Conservation (phyloP, 2,888 invertebrate species). For the Megastigmus dorsalis region DNA sequence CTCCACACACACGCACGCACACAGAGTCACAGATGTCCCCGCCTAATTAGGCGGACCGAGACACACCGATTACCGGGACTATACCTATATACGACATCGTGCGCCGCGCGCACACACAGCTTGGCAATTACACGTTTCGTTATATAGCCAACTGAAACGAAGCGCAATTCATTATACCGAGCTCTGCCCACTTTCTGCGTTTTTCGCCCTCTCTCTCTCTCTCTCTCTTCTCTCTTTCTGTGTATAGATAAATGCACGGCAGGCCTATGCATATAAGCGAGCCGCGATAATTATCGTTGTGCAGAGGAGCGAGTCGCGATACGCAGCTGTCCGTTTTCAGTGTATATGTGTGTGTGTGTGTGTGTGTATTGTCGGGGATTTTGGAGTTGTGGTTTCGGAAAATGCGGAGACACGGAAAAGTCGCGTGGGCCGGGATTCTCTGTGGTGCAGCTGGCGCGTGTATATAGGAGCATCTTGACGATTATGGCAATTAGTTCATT, state of each 20-base stretch:
- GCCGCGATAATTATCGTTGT: constrained; percentile 15
- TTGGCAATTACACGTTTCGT: constrained; percentile 69
- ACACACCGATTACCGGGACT: too few species aligned
- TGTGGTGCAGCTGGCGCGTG: too few species aligned
- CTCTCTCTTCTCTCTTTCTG: too few species aligned
- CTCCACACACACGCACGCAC: background rate
- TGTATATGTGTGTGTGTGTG: too few species aligned
- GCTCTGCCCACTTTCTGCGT: background rate
- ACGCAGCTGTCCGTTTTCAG: constrained; percentile 19
- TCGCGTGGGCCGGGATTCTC: background rate
- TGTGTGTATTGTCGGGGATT: too few species aligned
- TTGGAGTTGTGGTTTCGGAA: too few species aligned
- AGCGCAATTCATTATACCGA: constrained; percentile 70
- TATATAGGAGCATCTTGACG: too few species aligned
- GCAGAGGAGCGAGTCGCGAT: background rate
- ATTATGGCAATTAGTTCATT: too few species aligned
- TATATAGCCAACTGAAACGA: constrained; percentile 69
- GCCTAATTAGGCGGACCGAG: constrained; percentile 67
- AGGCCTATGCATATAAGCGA: too few species aligned
- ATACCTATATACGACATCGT: too few species aligned
- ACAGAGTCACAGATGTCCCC: constrained; percentile 68
- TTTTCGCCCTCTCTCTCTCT: too few species aligned
- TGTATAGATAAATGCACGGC: too few species aligned
- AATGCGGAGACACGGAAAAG: background rate
- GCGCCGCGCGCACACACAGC: background rate